Evolutionary conservation across 2,113 vertebrate species (phyloP).

Genomic region (Hucho hucho): DNA sequence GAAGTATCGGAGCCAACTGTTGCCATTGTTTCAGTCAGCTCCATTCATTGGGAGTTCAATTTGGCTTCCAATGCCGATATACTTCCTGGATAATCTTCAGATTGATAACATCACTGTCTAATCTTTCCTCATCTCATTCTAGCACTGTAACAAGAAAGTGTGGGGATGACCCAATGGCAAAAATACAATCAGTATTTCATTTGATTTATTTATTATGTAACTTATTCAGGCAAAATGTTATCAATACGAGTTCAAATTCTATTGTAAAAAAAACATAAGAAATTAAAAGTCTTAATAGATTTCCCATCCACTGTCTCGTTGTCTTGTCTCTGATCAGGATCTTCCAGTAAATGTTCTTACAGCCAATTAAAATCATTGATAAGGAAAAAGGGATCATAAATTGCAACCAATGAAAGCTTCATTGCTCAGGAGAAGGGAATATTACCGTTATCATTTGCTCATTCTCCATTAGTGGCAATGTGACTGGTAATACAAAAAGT

Average conservation of each 20-base stretch:
- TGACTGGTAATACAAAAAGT: too few species aligned
- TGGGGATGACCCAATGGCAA: conserved; percentile 35
- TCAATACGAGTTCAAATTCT: conserved; percentile 55
- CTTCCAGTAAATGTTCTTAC: too few species aligned
- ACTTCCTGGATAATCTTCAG: conserved; percentile 6
- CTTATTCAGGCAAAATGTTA: conserved; percentile 60
- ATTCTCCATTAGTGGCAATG: too few species aligned
- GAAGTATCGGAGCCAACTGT: neutral
- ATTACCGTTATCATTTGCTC: too few species aligned
- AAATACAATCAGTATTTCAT: conserved; percentile 43
- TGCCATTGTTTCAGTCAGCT: neutral
- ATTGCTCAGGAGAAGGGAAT: too few species aligned
- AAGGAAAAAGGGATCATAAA: too few species aligned
- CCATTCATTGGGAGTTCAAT: neutral
- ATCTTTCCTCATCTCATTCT: conserved; percentile 12
- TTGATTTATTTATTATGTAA: conserved; percentile 62
- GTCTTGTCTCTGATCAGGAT: neutral
- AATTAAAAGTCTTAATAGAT: conserved; percentile 83
- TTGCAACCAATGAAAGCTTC: too few species aligned
- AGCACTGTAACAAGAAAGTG: conserved; percentile 25
- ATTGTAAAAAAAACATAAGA: conserved; percentile 49
- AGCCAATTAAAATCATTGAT: too few species aligned
- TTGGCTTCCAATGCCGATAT: neutral
- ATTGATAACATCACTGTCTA: conserved; percentile 13
- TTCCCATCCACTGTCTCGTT: conserved; percentile 51